Evolutionary conservation across 2,888 invertebrate genomes (phyloP).

Genomic region (Eilema depressum): DNA sequence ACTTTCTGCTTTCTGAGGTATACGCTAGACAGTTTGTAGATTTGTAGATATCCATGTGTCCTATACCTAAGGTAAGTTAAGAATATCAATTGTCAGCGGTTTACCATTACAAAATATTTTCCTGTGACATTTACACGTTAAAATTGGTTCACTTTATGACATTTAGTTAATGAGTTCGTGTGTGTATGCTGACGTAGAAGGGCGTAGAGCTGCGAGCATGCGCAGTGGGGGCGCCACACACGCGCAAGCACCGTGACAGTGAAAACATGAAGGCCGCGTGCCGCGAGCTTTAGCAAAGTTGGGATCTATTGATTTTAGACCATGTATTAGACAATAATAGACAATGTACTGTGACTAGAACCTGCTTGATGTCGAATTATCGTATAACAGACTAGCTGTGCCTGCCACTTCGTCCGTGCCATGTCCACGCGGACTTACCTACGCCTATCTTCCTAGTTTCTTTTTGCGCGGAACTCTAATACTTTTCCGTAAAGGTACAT

Average conservation of each 20-base stretch:
- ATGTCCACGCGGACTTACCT: no score
- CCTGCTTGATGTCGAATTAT: not conserved
- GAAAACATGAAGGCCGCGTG: conserved; percentile 61
- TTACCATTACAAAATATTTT: conserved; percentile 4
- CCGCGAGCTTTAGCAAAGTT: conserved; percentile 25
- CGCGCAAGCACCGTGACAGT: conserved; percentile 58
- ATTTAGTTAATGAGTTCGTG: conserved; percentile 16
- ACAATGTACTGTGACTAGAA: not conserved
- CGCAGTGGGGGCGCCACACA: conserved; percentile 42
- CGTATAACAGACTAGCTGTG: not conserved
- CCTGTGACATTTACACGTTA: conserved; percentile 3
- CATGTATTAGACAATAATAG: no score
- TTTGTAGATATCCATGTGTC: not conserved
- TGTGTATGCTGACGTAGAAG: conserved; percentile 13
- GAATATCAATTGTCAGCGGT: not conserved
- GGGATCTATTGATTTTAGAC: not conserved
- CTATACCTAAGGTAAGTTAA: not conserved
- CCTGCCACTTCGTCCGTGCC: no score
- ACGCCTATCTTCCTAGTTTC: no score
- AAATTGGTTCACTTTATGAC: conserved; percentile 1
- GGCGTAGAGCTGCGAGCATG: conserved; percentile 5
- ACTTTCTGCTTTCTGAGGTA: not conserved
- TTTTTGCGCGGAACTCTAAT: no score
- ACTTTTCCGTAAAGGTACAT: no score
- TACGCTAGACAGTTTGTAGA: not conserved